phyloP scores from a whole-genome alignment of 2,113 vertebrate species.

The Lycaon pictus region DNA sequence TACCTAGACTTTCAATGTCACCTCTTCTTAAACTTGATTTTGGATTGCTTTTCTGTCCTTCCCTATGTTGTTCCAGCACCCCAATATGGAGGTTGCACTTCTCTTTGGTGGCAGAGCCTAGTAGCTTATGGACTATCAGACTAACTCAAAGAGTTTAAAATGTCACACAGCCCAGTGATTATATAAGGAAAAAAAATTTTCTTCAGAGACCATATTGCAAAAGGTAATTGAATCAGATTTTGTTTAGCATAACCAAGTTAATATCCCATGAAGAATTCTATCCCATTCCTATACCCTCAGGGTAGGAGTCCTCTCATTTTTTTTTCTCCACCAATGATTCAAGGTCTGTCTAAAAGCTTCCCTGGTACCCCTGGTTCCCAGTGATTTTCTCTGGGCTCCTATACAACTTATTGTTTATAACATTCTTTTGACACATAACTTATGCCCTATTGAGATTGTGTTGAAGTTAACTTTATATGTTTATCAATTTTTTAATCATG shows the following conservation, averaged over 20 bases:
- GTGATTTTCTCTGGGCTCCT: neutral
- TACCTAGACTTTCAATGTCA: neutral
- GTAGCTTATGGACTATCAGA: neutral
- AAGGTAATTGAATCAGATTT: neutral
- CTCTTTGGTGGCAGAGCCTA: neutral
- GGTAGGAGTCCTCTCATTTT: neutral
- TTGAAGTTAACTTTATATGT: conserved; percentile 51
- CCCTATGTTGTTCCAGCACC: neutral
- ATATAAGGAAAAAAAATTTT: neutral
- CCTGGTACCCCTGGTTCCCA: neutral
- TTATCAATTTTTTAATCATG: conserved; percentile 21
- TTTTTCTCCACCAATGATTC: neutral
- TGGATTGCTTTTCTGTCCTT: neutral
- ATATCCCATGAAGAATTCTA: neutral
- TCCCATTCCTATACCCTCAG: neutral
- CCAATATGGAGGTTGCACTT: neutral
- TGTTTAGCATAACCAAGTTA: neutral
- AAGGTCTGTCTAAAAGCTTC: neutral
- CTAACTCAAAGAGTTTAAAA: neutral
- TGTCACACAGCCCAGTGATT: neutral
- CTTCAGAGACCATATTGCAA: neutral
- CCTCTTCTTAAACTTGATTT: neutral
- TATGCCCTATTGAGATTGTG: neutral
- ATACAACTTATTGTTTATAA: neutral
- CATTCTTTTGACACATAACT: neutral